phyloP scores from a whole-genome alignment of 2,797 vertebrate species.

The Anguilla anguilla region DNA sequence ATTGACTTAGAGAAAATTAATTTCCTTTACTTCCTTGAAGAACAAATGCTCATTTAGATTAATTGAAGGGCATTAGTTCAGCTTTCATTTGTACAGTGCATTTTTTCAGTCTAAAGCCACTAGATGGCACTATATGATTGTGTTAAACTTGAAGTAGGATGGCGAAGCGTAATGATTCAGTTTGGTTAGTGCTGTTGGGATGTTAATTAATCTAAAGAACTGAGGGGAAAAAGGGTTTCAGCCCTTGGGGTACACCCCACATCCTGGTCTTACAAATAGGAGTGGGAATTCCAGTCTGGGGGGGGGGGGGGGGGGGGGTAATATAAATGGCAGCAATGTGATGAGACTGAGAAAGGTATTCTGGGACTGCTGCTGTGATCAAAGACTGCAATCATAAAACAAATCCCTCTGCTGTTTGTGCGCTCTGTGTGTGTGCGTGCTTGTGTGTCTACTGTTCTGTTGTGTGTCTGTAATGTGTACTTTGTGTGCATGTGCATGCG shows the following conservation, averaged over 20 bases:
- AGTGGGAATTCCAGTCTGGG: too few species aligned
- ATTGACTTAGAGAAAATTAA: background rate
- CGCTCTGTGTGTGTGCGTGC: slow-evolving; percentile 5
- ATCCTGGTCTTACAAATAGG: background rate
- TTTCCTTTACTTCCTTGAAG: background rate
- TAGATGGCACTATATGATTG: background rate
- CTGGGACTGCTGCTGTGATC: background rate
- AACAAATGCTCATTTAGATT: background rate
- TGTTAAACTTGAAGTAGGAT: background rate
- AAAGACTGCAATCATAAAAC: background rate
- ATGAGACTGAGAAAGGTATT: background rate
- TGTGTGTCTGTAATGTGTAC: too few species aligned
- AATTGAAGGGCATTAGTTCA: background rate
- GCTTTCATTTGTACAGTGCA: background rate
- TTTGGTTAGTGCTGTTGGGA: background rate
- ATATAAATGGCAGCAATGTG: background rate
- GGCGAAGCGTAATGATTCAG: background rate
- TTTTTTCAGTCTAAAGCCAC: background rate
- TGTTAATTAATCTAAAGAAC: background rate
- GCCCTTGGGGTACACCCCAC: background rate
- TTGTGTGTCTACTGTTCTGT: background rate
- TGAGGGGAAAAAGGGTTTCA: background rate
- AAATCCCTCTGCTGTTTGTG: background rate
- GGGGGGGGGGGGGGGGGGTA: background rate
- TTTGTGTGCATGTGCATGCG: too few species aligned